Percentiles rank a stretch among this genome's conserved stretches.
phyloP scores from a whole-genome alignment of 2,113 vertebrate species.

The Pipra filicauda region DNA sequence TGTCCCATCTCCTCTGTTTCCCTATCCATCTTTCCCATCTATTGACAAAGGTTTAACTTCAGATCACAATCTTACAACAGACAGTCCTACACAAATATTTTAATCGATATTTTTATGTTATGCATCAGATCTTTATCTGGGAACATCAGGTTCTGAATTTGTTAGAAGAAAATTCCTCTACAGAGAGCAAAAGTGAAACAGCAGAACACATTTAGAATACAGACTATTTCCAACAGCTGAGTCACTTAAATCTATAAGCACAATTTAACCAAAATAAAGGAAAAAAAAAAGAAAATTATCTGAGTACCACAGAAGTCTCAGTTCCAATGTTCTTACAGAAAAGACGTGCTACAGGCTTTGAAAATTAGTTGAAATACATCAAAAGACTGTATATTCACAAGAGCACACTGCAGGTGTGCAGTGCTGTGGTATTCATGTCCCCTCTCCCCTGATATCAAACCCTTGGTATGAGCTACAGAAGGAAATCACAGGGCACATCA shows the following conservation, averaged over 20 bases:
- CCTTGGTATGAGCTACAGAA: background rate
- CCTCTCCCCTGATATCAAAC: background rate
- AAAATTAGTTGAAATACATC: background rate
- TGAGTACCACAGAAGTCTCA: background rate
- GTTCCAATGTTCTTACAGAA: background rate
- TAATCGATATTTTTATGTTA: background rate
- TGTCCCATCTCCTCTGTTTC: background rate
- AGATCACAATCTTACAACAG: background rate
- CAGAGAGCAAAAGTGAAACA: background rate
- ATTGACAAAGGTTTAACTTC: background rate
- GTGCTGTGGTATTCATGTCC: fast-evolving
- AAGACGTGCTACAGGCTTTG: background rate
- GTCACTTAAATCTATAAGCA: background rate
- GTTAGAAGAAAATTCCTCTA: background rate
- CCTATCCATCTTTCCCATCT: background rate
- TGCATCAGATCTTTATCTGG: background rate
- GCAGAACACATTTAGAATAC: background rate
- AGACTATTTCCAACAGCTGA: background rate
- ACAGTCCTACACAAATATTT: constrained; percentile 2
- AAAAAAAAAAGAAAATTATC: background rate
- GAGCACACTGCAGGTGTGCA: background rate
- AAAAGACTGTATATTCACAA: background rate
- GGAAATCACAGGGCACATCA: background rate
- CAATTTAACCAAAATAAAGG: background rate
- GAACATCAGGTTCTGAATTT: background rate